phyloP scores from a whole-genome alignment of 35 echinoderm and acorn worm genomes.

The Anneissia japonica region DNA sequence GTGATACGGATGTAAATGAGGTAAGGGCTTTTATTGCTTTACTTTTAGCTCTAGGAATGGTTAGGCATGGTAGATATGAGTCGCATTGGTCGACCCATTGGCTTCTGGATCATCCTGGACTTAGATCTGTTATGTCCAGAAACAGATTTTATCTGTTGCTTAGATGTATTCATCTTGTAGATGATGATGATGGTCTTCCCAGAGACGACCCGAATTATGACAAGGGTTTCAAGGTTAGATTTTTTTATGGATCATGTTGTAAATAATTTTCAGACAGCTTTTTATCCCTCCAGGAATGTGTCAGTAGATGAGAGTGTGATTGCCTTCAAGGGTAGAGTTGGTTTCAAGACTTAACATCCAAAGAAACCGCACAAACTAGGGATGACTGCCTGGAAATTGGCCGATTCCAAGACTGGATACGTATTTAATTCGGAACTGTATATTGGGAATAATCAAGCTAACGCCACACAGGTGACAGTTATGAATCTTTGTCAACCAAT shows the following conservation, averaged over 20 bases:
- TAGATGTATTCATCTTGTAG: slow-evolving; percentile 23
- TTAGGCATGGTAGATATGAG: not conserved
- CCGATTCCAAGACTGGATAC: slow-evolving; percentile 37
- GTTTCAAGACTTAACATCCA: slow-evolving; percentile 14
- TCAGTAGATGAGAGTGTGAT: slow-evolving; percentile 26
- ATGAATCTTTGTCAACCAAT: slow-evolving; percentile 8
- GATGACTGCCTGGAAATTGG: slow-evolving; percentile 25
- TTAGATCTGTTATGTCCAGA: slow-evolving; percentile 4
- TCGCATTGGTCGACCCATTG: slow-evolving; percentile 8
- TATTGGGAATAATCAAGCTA: not conserved
- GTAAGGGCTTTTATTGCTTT: not conserved
- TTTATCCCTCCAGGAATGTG: slow-evolving; percentile 11
- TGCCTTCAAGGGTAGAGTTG: not conserved
- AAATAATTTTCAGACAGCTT: slow-evolving; percentile 15
- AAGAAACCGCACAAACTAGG: slow-evolving; percentile 25
- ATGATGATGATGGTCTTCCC: not conserved
- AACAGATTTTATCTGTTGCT: slow-evolving; percentile 20
- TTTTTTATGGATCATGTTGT: slow-evolving; percentile 11
- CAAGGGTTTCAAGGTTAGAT: slow-evolving; percentile 18
- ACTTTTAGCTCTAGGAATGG: not conserved
- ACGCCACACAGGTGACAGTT: slow-evolving; percentile 8
- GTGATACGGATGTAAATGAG: not conserved
- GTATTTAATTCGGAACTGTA: slow-evolving; percentile 17
- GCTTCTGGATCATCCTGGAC: not conserved
- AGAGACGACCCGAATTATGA: slow-evolving; percentile 17